Conservation (phyloP, 2,888 invertebrate genomes). For the Gasteruption jaculator region DNA sequence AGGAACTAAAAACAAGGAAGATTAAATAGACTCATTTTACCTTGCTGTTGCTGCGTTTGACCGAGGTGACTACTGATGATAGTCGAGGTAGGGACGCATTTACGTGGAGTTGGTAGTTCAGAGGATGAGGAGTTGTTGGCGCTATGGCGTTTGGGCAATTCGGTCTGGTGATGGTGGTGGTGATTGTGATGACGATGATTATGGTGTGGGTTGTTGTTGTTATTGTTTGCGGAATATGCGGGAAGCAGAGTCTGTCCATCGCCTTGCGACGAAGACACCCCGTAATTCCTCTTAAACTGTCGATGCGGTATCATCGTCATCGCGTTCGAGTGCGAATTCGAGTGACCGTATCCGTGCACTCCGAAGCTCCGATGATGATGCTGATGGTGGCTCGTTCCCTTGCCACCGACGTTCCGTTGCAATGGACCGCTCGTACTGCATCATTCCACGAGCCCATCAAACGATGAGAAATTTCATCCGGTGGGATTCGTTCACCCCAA, state of each 20-base stretch:
- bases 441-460: too few species aligned
- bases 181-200: slow-evolving; percentile 25
- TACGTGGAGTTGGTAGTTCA: slow-evolving; percentile 27
- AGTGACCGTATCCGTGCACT: too few species aligned
- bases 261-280: slow-evolving; percentile 42
- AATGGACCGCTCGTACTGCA: slow-evolving; percentile 43
- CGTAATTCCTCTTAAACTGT: slow-evolving; percentile 45
- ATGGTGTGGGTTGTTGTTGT: slow-evolving; percentile 21
- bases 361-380: too few species aligned
- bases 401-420: slow-evolving; percentile 32
- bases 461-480: too few species aligned
- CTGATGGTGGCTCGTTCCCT: too few species aligned
- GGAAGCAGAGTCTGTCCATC: slow-evolving; percentile 47
- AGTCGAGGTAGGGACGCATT: slow-evolving; percentile 14
- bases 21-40: too few species aligned
- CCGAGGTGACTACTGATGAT: too few species aligned
- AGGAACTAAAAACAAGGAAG: too few species aligned
- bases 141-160: slow-evolving; percentile 42
- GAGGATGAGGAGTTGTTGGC: slow-evolving; percentile 45
- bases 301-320: slow-evolving; percentile 40
- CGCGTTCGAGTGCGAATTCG: too few species aligned
- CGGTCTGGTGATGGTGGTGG: slow-evolving; percentile 32
- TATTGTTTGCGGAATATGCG: slow-evolving; percentile 36
- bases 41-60: too few species aligned
- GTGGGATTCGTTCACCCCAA: too few species aligned